Evolutionary conservation across 2,113 vertebrate species (phyloP).

Genomic region (Thinocorus orbignyianus): DNA sequence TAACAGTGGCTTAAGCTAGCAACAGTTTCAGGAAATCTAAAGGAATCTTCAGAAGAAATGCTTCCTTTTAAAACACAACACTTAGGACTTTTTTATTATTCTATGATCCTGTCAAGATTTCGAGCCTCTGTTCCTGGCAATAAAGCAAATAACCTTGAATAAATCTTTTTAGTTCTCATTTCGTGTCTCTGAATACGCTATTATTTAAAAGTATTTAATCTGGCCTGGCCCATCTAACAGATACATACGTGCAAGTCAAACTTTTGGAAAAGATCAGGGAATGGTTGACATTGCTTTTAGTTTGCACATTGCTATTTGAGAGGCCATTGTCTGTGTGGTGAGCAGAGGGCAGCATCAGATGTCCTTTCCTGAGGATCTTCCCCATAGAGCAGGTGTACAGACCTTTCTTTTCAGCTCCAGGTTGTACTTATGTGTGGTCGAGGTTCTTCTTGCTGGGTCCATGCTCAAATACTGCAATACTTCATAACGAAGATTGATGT

Average conservation of each 20-base stretch:
- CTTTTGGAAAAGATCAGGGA: background rate
- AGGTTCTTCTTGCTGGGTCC: background rate
- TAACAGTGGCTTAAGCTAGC: background rate
- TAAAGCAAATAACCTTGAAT: background rate
- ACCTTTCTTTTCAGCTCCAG: background rate
- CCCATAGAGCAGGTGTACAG: accelerated
- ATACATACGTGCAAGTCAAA: accelerated
- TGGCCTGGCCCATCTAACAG: background rate
- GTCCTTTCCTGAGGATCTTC: background rate
- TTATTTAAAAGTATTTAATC: background rate
- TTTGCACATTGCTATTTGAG: background rate
- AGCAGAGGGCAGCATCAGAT: accelerated
- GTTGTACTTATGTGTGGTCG: accelerated
- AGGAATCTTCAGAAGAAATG: background rate
- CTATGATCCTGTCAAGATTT: background rate
- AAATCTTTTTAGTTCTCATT: background rate
- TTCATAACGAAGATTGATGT: background rate
- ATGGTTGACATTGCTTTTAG: background rate
- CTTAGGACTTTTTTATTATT: background rate
- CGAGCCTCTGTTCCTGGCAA: background rate
- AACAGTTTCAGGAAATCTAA: background rate
- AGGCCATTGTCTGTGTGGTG: background rate
- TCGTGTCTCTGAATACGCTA: accelerated
- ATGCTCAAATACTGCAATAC: accelerated
- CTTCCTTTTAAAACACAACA: background rate